Conservation (phyloP, 1,140 invertebrate genomes). For the Trigoniulus corallinus region DNA sequence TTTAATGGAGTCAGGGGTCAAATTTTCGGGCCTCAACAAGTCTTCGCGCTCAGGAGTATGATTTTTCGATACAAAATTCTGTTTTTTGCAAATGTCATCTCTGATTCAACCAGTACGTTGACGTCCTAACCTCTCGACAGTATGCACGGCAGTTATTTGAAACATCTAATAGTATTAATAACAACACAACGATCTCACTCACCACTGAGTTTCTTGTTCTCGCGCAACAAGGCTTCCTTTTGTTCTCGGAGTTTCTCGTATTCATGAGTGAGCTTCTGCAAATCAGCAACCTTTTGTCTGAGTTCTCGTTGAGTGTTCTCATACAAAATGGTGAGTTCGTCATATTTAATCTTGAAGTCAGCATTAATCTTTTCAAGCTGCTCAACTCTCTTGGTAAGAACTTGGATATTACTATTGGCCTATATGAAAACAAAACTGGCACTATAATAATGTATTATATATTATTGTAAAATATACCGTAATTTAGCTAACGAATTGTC, state of each 20-base stretch:
- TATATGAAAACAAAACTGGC: slow-evolving; percentile 17
- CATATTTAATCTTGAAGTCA: slow-evolving; percentile 71
- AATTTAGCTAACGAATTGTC: too few species aligned
- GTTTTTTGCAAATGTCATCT: too few species aligned
- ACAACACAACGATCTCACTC: slow-evolving; percentile 17
- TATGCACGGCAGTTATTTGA: too few species aligned
- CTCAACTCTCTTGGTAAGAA: slow-evolving; percentile 77
- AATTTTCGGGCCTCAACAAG: too few species aligned
- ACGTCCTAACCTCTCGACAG: too few species aligned
- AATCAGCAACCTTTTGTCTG: slow-evolving; percentile 68
- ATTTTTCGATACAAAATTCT: too few species aligned
- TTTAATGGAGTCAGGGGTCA: too few species aligned
- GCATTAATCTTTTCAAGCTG: slow-evolving; percentile 79
- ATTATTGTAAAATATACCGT: not conserved
- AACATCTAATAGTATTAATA: too few species aligned
- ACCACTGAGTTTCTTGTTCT: slow-evolving; percentile 92
- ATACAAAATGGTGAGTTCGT: slow-evolving; percentile 73
- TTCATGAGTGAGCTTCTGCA: slow-evolving; percentile 68
- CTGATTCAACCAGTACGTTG: too few species aligned
- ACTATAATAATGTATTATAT: not conserved
- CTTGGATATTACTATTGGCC: slow-evolving; percentile 83
- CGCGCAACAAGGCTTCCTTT: slow-evolving; percentile 72
- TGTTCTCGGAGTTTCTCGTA: slow-evolving; percentile 86
- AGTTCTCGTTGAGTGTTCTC: slow-evolving; percentile 79
- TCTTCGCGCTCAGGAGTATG: too few species aligned